Base-by-base conservation (phyloP, 1,140 invertebrate species). In the Homalodisca vitripennis region DNA sequence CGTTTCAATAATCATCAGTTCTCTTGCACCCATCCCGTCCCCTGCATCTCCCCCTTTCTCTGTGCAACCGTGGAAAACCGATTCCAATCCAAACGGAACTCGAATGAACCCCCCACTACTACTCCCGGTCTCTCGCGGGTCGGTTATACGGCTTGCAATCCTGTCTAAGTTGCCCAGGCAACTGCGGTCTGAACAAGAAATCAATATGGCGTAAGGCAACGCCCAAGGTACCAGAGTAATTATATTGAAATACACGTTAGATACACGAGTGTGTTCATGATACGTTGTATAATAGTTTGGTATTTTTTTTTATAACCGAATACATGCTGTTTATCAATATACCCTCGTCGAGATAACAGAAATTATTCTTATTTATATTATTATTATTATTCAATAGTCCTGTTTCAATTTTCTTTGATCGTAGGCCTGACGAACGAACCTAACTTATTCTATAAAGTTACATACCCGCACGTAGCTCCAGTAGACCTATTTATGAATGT, bases 31-130 rank as follows among this genome's bases (percentile, higher is more conserved):
- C 53, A 60, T 69, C 68, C 31, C 30, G 69, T 70, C 70, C 63
- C 70, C 67, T 68, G 68, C 64, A 51, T 71, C 41, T 67, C 78
- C 78, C 78, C 77, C 74, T 78, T 72, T 78, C 78, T 79, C 75
- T 73, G 77, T 29, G 57, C 13, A 63, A 76, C 75, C 75, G 74
- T 73, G 76, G 75, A 75, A 73, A 76, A 75, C 74, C 78, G 78
- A n/a, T 63, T 13, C 14, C n/a, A 1, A 0, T 27, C 47, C 24
- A 32, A 67, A 68, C 60, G 70, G 64, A 70, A 70, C 29, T 22
- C n/a, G 26, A 55, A 26, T 26, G 3, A 27, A 26, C 53, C 57
- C 64, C 60, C 64, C 51, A 27, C 69, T 55, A 67, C 17, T n/a
- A 10, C 34, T 26, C 48, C 57, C 34, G 20, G 57, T 13, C n/a